Evolutionary conservation across 2,888 invertebrate species (phyloP).

Genomic region (Stenoptilia bipunctidactyla): DNA sequence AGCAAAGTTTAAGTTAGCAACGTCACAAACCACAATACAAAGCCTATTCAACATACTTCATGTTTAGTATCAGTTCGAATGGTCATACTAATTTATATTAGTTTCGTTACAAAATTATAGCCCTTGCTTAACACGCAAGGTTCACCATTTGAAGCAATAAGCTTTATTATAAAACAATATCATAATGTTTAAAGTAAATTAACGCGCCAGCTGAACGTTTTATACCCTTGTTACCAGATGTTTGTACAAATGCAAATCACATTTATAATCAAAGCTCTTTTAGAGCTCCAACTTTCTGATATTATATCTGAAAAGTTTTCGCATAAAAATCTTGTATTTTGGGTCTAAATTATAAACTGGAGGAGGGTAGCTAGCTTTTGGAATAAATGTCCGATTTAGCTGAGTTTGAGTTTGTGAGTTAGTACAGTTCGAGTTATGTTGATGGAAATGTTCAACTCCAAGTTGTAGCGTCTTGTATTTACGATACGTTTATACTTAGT

Average conservation of each 20-base stretch:
- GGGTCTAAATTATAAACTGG: slow-evolving; percentile 39
- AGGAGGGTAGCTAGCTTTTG: slow-evolving; percentile 26
- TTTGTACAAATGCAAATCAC: slow-evolving; percentile 3
- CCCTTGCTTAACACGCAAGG: too few relatives aligned
- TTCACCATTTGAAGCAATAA: too few relatives aligned
- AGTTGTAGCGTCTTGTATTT: too few relatives aligned
- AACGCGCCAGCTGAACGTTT: not conserved
- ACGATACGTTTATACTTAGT: too few relatives aligned
- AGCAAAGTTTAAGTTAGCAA: too few relatives aligned
- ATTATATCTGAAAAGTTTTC: slow-evolving; percentile 47
- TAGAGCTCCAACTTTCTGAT: slow-evolving; percentile 24
- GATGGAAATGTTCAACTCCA: slow-evolving; percentile 27
- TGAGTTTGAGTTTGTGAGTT: slow-evolving; percentile 38
- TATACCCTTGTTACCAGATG: not conserved
- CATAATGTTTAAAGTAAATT: not conserved
- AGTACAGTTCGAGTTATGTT: slow-evolving; percentile 49
- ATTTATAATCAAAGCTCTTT: slow-evolving; percentile 33
- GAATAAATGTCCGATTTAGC: slow-evolving; percentile 32
- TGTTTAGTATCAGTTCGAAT: too few relatives aligned
- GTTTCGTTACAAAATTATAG: too few relatives aligned
- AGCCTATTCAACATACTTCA: too few relatives aligned
- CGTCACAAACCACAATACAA: too few relatives aligned
- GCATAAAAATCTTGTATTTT: slow-evolving; percentile 47
- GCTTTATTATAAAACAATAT: not conserved
- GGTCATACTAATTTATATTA: too few relatives aligned